Evolutionary conservation across 2,888 invertebrate genomes (phyloP), one percentile per base, ranked within the genome.

Genomic region (Chrysolina haemoptera): DNA sequence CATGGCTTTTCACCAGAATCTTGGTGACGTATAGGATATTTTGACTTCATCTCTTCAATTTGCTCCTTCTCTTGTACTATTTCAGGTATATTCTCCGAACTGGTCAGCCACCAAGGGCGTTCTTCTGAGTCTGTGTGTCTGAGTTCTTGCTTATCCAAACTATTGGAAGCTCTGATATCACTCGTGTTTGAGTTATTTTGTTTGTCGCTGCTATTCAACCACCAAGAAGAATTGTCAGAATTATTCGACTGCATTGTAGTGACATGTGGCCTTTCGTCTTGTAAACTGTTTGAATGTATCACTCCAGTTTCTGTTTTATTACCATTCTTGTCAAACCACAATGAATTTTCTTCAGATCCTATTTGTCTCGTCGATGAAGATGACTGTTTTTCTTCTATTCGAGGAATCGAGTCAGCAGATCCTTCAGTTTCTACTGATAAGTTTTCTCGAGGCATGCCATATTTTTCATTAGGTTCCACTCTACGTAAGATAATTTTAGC

Each of bases 281-380:
- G 72, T 18, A 77, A 79, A 76, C 79, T 81, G 70, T 83, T 81
- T 0, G 83, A 80, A 66, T 84, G 84, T 1, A 81, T 88, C 85
- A 91, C 89, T 50, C 93, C 87, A 2, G 92, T 92, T 84, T 92
- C 93, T 14, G 94, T 93, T 72, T 92, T 90, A 85, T 93, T 91
- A 14, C 91, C 90, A 79, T 89, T 90, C 83, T 92, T 93, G 79
- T 93, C 93, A 76, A 93, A 87, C 93, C 94, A 93, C 93, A 93
- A 93, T 0, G 93, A 90, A 62, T 90, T 90, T 84, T 93, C 93
- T 0, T 92, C 93, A 41, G 83, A 85, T 27, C 80, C 79, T 12
- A 82, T 76, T 68, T 82, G 82, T 41, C 78, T 75, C 1, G 84
- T 75, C 10, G 40, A 16, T 9, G 76, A 74, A 71, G 66, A 16